These are phyloP conservation scores for Mungos mungo DNA, from an alignment of 2,113 vertebrate species.

Conservation along the genomic window DNA sequence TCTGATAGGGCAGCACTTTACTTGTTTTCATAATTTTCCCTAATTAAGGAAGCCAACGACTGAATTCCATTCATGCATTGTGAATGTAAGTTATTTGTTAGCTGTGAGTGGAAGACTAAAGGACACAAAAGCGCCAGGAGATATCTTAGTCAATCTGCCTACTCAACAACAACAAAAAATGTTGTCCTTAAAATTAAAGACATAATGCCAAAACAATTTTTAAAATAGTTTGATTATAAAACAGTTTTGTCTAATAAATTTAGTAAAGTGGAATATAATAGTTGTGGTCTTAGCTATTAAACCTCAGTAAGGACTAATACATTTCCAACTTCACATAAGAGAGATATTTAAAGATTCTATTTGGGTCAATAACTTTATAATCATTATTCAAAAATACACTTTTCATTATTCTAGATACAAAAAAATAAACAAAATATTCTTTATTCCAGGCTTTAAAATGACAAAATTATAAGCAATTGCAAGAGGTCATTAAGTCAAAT, in stretches of 20 bases:
- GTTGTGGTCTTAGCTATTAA: neutral
- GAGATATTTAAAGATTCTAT: neutral
- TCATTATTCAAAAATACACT: neutral
- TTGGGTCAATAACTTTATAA: slow-evolving; percentile 15
- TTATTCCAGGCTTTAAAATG: slow-evolving; percentile 22
- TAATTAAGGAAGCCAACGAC: neutral
- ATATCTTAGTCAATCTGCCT: neutral
- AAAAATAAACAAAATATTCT: neutral
- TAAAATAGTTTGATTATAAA: neutral
- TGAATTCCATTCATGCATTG: neutral
- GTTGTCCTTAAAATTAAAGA: neutral
- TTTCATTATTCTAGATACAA: neutral
- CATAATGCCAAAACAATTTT: slow-evolving; percentile 21
- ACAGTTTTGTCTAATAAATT: neutral
- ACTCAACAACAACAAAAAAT: neutral
- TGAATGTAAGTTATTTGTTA: neutral
- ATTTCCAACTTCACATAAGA: neutral
- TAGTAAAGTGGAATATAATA: neutral
- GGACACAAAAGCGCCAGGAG: neutral
- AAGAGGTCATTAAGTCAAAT: neutral
- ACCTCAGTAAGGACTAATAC: neutral
- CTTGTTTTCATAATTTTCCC: neutral
- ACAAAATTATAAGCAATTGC: neutral
- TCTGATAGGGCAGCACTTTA: neutral
- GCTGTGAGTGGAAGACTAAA: neutral